A percentile compares a stretch with the other conserved stretches of the same genome.
Conservation (phyloP, 2,797 vertebrate genomes). For the Arnoldichthys spilopterus region DNA sequence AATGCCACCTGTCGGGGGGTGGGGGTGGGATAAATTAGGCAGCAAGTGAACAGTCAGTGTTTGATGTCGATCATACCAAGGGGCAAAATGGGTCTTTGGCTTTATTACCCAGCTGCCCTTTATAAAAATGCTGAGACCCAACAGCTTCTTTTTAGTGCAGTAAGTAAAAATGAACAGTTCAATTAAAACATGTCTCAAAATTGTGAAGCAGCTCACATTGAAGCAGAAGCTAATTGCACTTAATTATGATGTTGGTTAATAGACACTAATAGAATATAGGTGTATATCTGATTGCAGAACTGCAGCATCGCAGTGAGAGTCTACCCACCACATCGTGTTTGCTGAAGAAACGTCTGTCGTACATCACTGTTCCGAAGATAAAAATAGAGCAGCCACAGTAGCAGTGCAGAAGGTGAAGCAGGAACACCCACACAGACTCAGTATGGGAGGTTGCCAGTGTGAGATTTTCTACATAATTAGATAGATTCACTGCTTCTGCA, state of each 20-base stretch:
- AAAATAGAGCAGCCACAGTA: background rate
- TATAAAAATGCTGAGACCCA: too few species aligned
- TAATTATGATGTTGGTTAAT: background rate
- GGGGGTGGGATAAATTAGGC: too few species aligned
- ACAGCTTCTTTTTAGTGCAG: too few species aligned
- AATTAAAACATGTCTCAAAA: too few species aligned
- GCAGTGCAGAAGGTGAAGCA: constrained; percentile 4
- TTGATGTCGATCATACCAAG: too few species aligned
- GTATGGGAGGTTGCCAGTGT: background rate
- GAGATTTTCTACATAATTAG: constrained; percentile 7
- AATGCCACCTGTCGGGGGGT: too few species aligned
- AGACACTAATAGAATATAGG: background rate
- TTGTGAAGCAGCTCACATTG: too few species aligned
- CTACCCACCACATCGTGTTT: background rate
- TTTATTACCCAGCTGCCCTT: too few species aligned
- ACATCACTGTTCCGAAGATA: background rate
- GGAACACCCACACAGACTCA: background rate
- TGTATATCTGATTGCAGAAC: background rate
- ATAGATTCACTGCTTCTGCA: constrained; percentile 2
- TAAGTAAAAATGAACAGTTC: too few species aligned
- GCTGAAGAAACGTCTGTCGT: background rate
- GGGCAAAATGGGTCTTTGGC: too few species aligned
- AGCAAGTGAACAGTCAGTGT: too few species aligned
- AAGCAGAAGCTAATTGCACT: background rate
- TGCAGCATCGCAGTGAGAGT: background rate